phyloP scores from a whole-genome alignment of 2,888 invertebrate genomes.

The Neria commutata region DNA sequence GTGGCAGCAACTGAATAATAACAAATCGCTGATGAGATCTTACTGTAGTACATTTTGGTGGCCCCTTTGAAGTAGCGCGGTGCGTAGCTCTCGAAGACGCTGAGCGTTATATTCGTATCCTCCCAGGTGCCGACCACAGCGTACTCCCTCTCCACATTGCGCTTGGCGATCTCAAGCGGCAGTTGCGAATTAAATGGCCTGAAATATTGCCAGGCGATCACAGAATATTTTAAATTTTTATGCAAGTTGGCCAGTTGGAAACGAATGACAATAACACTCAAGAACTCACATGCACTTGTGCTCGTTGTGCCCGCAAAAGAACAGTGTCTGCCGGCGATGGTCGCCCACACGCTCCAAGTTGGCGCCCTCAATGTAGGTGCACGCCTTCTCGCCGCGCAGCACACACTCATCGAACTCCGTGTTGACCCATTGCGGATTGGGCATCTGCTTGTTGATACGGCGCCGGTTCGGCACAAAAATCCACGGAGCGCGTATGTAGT shows the following conservation, averaged over 20 bases:
- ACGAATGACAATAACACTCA: neutral
- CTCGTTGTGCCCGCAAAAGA: slow-evolving; percentile 88
- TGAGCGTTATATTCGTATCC: slow-evolving; percentile 81
- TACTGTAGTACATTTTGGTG: slow-evolving; percentile 68
- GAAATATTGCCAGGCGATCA: too few species aligned
- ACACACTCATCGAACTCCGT: slow-evolving; percentile 90
- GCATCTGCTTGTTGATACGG: slow-evolving; percentile 65
- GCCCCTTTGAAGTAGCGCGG: slow-evolving; percentile 83
- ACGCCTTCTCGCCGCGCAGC: slow-evolving; percentile 77
- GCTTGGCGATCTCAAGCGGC: slow-evolving; percentile 81
- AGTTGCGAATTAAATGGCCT: slow-evolving; percentile 85
- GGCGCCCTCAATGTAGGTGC: slow-evolving; percentile 81
- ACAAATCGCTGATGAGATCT: too few species aligned
- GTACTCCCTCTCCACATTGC: slow-evolving; percentile 82
- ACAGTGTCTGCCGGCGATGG: slow-evolving; percentile 83
- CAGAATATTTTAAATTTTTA: slow-evolving; percentile 7
- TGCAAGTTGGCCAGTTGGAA: neutral
- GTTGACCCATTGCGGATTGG: slow-evolving; percentile 84
- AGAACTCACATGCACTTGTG: slow-evolving; percentile 75
- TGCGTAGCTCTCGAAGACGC: slow-evolving; percentile 83
- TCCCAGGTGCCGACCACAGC: slow-evolving; percentile 88
- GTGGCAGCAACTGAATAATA: neutral
- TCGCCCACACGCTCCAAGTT: slow-evolving; percentile 83
- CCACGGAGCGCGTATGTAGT: slow-evolving; percentile 89
- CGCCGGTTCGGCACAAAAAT: slow-evolving; percentile 85